Base-by-base conservation (phyloP, 2,113 vertebrate genomes). In the Plecotus auritus region DNA sequence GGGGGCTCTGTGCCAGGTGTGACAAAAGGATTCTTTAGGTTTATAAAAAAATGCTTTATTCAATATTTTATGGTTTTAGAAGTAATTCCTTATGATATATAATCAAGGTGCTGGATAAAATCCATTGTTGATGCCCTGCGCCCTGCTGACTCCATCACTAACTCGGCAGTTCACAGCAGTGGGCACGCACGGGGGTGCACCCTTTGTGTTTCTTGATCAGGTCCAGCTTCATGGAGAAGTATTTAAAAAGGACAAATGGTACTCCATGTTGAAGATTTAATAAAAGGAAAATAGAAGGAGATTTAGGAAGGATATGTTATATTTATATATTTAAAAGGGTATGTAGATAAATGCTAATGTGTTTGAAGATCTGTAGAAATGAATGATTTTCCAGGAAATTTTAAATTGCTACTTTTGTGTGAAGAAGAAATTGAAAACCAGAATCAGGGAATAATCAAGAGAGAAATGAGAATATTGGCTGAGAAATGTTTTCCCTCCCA, bases 11-110 rank as follows among this genome's bases (percentile, higher is more conserved):
- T 30, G 40, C 82, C 77, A 83, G 37, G n/a, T 37, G 20, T 51
- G 18, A 30, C 37, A 32, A 80, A 89, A 70, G 23, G 49, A 81
- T 72, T 87, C 56, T 61, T 67, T 49, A 80, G 69, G 40, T 17
- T 92, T 84, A 28, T 91, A 61, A 86, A 51, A 82, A 72, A 66
- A 82, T 28, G 40, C 49, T 35, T 84, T 81, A 51, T 54, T 88
- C 45, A 82, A 70, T 22, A 37, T 90, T 90, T 93, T 77, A 82
- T 73, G 61, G 51, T 73, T 77, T 95, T 76, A 90, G 72, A 78
- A 96, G 74, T 93, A 80, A 87, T 85, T 91, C 88, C 35, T 94
- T 74, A 49, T 49, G 5, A 26, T 66, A 77, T 91, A 72, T 70
- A 61, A 51, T 72, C 18, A 54, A 94, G n/a, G 22, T 47, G 28